Evolutionary conservation across 2,888 invertebrate species (phyloP), one percentile per base, ranked within the genome.

Genomic region (Cyclophora albipunctata): DNA sequence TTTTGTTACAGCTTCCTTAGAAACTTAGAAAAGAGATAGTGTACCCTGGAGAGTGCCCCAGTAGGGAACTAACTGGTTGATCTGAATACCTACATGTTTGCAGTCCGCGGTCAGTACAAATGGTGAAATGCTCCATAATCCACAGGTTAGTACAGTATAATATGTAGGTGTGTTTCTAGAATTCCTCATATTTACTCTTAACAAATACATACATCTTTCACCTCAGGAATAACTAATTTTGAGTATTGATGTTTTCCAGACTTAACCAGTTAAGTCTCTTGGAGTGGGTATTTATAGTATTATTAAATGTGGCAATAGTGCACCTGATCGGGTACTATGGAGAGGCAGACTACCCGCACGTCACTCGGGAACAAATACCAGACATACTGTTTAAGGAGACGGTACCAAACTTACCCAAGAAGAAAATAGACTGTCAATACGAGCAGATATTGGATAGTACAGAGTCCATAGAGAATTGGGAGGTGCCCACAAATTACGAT

Each of bases 361-460:
- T 83, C 44, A 69, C 75, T 2, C 53, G 55, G 41, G 67, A 74
- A 5, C 58, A 64, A 0, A 58, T 86, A 43, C 54, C 62, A 3
- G 58, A 64, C 2, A 60, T 73, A 40, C 62, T 85, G 3, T 75
- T 68, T 46, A 67, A 60, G 45, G 62, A 65, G 48, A 61, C 68
- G 2, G 50, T 47, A 7, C 75, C 81, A 1, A 63, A 64, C 35
- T 51, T 81, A 42, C 52, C 59, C 37, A 68, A 62, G 47, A 59
- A 57, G 1, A 71, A 69, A 51, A 67, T 65, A 4, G 69, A 77
- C 45, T 89, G 88, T 62, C 68, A 67, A 44, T 86, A 85, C 61
- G 73, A 78, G 44, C 58, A 66, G 34, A 63, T 86, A 53, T 51
- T 85, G 3, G 59, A 66, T 7, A 80, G 65, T 52, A 67, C 60